Base-by-base conservation (phyloP, 1,140 invertebrate species). In the Heterodera schachtii region DNA sequence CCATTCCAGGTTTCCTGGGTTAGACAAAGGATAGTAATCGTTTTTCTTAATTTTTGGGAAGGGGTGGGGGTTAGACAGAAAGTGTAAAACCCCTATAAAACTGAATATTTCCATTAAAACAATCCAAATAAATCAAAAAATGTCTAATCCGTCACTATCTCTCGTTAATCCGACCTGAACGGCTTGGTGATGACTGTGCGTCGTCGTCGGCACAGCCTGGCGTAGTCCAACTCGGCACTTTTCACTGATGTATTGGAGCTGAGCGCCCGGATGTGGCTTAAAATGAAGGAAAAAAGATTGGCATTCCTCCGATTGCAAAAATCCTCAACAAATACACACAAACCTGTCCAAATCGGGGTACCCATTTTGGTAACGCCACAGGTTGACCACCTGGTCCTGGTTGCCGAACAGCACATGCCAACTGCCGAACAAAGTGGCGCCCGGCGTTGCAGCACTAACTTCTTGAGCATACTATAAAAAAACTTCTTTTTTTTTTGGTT, bases 391-490 rank as follows among this genome's bases (percentile, higher is more conserved):
- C 81, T 89, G 89, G 79, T 89, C 87, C 64, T 88, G 87, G 76
- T 89, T 90, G 21, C 89, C 88, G 76, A 78, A 90, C 31, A 85
- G 16, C 0, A 89, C 87, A 31, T 75, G 82, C 89, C 89, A 89
- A 47, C 85, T 87, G 13, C 88, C 88, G 13, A 89, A 79, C 16
- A 89, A 73, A 52, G 88, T 84, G 11, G 83, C 81, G 41, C 85
- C 84, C 31, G 84, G 83, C 4, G 79, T 82, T 16, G 81, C 73
- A 1, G 19, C 11, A 8, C n/a, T 70, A 19, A 83, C 75, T 80
- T 86, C 81, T 31, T 84, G 31, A 6, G 81, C 73, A 73, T 87
- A 87, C 46, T 78, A 31, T 31, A 0, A 0, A 31, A 31, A 31
- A 31, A 31, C 1, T 31, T 31, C n/a, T 31, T 31, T 31, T 31